Conservation (phyloP, 2,113 vertebrate species). For the Pteronura brasiliensis region DNA sequence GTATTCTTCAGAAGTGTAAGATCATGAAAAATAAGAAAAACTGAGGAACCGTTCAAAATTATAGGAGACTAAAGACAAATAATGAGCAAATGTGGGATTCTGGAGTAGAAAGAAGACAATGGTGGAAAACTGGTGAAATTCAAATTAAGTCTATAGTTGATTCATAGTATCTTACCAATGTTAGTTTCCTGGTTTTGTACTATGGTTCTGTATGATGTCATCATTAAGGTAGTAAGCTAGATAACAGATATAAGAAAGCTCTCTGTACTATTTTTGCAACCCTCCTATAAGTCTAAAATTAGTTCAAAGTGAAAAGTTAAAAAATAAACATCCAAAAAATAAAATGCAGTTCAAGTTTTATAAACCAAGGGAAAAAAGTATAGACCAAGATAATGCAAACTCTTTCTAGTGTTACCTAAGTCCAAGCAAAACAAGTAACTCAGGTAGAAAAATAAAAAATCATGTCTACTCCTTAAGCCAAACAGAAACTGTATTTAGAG, state of each 20-base stretch:
- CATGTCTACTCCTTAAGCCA: neutral
- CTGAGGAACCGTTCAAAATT: neutral
- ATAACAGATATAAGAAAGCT: neutral
- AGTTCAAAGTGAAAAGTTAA: neutral
- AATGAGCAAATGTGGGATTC: neutral
- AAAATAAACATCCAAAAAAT: neutral
- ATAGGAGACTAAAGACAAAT: neutral
- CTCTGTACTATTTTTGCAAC: neutral
- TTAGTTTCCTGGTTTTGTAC: neutral
- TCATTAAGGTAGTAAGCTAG: neutral
- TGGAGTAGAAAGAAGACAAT: neutral
- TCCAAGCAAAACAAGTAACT: slow-evolving; percentile 37
- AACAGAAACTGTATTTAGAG: slow-evolving; percentile 41
- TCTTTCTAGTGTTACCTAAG: neutral
- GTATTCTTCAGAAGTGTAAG: neutral
- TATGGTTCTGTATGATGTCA: neutral
- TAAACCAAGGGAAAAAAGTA: neutral
- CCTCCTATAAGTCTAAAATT: neutral
- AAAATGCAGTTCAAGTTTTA: neutral
- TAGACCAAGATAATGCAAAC: neutral
- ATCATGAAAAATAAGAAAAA: slow-evolving; percentile 8
- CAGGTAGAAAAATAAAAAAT: slow-evolving; percentile 39
- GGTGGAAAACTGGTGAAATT: neutral
- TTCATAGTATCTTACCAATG: neutral
- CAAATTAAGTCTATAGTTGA: neutral